Conservation (phyloP, 1,140 invertebrate species). For the Procambarus virginalis region DNA sequence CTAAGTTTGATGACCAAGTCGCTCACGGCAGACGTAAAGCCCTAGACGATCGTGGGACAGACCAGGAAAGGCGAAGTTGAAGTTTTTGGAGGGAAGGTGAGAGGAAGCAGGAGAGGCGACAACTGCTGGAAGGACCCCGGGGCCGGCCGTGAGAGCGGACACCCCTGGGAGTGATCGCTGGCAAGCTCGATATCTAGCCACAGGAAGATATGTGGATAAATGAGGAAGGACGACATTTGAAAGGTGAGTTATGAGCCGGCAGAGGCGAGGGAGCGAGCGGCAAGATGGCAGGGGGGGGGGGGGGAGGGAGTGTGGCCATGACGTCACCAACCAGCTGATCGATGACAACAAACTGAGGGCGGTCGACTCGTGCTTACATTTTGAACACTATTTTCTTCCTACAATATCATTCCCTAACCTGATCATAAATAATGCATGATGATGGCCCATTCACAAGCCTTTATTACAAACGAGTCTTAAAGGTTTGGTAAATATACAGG, state of each 20-base stretch:
- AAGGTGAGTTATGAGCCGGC: constrained; percentile 7
- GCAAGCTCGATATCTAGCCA: background rate
- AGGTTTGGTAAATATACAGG: background rate
- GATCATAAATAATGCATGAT: background rate
- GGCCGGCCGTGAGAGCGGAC: background rate
- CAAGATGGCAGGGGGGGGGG: background rate
- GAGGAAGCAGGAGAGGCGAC: no score
- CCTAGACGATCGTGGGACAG: no score
- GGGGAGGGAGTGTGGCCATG: background rate
- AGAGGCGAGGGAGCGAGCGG: background rate
- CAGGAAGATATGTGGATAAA: background rate
- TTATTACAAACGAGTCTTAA: background rate
- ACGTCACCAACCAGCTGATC: constrained; percentile 32
- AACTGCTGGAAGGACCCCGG: background rate
- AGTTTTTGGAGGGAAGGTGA: no score
- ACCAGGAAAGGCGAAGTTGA: no score
- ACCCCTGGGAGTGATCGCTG: background rate
- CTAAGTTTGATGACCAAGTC: no score
- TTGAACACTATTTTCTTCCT: background rate
- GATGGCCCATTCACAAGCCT: background rate
- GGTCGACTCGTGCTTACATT: background rate
- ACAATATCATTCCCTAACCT: background rate
- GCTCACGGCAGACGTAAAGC: no score
- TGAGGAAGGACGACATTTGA: constrained; percentile 7
- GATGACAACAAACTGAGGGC: constrained; percentile 19